Evolutionary conservation across 37 sponge, comb jelly and placozoan genomes (phyloP), one percentile per base, ranked within the genome.

Genomic region (Beroe ovata): DNA sequence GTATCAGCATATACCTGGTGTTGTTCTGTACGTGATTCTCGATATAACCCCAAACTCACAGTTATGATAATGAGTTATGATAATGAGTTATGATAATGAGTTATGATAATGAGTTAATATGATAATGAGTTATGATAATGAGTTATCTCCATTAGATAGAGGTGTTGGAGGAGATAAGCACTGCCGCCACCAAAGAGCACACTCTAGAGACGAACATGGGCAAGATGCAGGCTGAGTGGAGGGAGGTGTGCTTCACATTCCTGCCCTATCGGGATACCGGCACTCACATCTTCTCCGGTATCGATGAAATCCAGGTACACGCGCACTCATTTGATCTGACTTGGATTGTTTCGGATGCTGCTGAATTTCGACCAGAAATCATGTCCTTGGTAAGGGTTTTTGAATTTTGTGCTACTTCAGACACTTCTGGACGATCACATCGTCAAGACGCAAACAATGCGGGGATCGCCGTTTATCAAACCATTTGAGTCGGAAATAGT

Each of bases 381-480:
- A n/a, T n/a, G n/a, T n/a, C n/a, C n/a, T n/a, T n/a, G n/a, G n/a
- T n/a, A n/a, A n/a, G n/a, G n/a, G n/a, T n/a, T n/a, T n/a, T n/a
- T n/a, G n/a, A n/a, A n/a, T n/a, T n/a, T n/a, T n/a, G n/a, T n/a
- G n/a, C n/a, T 58, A 23, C 26, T 66, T 6, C 35, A 77, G 84
- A 77, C 84, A 28, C 84, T 95, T 4, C 92, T 97, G 59, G 99
- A 97, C 60, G 99, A 97, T 89, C 99, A 97, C 90, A 93, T 97
- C 60, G 91, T 97, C 16, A 95, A 97, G 92, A 94, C 99, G 0
- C 99, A 97, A 81, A 97, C 99, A 0, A 97, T 97, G 92, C 92
- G 95, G 88, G 99, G 99, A 36, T 97, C 99, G 19, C 99, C 99
- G 11, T 97, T 95, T 93, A 97, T 97, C 59, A 95, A 95, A 64